Base-by-base conservation (phyloP, 2,113 vertebrate species). In the Corythaixoides concolor region DNA sequence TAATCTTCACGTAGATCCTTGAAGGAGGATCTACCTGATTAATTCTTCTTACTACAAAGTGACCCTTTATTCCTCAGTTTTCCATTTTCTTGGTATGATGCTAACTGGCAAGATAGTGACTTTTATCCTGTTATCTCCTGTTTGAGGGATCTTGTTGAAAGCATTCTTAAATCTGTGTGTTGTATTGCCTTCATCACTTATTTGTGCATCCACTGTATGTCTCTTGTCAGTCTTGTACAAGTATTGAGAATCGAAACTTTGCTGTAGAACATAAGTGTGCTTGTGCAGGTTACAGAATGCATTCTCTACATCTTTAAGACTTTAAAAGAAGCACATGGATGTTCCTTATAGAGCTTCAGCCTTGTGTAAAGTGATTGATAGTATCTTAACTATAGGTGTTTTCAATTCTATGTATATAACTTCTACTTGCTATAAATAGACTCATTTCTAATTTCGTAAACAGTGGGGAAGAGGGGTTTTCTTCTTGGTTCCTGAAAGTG, bases 401-500 rank as follows among this genome's bases (percentile, higher is more conserved):
- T 49, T 91, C 24, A 14, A 2, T 41, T 55, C 13, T 4, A 21
- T 45, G 14, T 50, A 13, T 33, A 9, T 70, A 39, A 45, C 15
- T 56, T 62, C 33, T 49, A 9, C 56, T 63, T 56, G 27, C 27
- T 75, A 43, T 16, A 69, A 58, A 45, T 24, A 50, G 55, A n/a
- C 32, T 70, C 0, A 23, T 9, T 66, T 66, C 41, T 24, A 26
- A 15, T 32, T 56, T 70, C 69, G n/a, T 55, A 27, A 49, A 26
- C 24, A 26, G 5, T 1, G 6, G 1, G 5, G 13, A 20, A 23
- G 4, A 4, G 16, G 13, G 22, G 0, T 21, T 52, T 37, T 37
- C 21, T 32, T 60, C 5, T 33, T 78, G 20, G 13, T 37, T 56
- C 8, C 32, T 70, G 50, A 37, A 72, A 59, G 67, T 21, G 52